Conservation (phyloP, 2,888 invertebrate genomes). For the Taphrorychus bicolor region DNA sequence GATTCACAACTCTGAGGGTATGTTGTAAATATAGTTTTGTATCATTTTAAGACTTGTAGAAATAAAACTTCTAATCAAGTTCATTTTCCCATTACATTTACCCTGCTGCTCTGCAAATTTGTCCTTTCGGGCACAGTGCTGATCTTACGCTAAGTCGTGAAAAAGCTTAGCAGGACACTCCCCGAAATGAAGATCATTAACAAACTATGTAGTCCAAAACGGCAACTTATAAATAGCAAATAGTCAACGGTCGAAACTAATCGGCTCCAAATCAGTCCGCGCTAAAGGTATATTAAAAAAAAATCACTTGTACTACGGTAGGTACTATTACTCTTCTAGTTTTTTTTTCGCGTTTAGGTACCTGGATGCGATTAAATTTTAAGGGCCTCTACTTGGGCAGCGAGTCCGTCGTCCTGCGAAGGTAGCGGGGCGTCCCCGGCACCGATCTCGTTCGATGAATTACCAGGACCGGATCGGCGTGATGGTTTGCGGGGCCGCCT, state of each 20-base stretch:
- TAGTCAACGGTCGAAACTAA: neutral
- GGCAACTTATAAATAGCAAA: neutral
- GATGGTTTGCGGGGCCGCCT: conserved; percentile 41
- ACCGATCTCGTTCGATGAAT: conserved; percentile 52
- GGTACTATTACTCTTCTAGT: neutral
- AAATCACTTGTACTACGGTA: conserved; percentile 29
- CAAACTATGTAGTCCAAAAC: neutral
- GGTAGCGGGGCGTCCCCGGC: conserved; percentile 58
- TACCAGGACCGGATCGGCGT: conserved; percentile 31
- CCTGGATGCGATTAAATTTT: conserved; percentile 51
- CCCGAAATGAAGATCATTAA: neutral
- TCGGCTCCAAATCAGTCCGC: conserved; percentile 5
- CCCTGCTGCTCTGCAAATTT: no score
- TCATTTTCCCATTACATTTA: no score
- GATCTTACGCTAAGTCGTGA: no score
- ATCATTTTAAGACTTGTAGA: no score
- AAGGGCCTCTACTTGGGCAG: conserved; percentile 56
- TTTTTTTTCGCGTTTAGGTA: neutral
- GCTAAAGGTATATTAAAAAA: conserved; percentile 10
- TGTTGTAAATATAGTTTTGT: no score
- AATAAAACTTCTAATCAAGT: no score
- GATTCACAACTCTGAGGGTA: no score
- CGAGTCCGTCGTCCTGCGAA: conserved; percentile 48
- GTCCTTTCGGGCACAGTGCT: no score
- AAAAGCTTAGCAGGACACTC: neutral